Evolutionary conservation across 1,140 invertebrate genomes (phyloP), one percentile per base, ranked within the genome.

Genomic region (Ceratosolen solmsi): DNA sequence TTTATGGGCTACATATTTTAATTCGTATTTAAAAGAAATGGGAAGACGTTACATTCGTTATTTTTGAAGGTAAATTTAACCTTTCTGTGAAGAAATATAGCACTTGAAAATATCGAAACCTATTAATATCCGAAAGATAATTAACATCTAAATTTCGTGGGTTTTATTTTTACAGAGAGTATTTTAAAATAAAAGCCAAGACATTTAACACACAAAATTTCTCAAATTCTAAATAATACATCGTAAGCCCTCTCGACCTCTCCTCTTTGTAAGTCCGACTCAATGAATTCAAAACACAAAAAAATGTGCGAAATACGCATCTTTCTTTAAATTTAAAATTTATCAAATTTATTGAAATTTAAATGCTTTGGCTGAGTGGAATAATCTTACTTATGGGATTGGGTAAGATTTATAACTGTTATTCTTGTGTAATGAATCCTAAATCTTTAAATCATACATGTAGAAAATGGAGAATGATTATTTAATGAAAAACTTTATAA

Each of bases 381-480:
- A 72, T 70, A 70, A 70, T 68, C 65, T 70, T 79, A n/a, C 27
- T 33, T 13, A 13, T 5, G 20, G 56, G n/a, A 13, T 27, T 30
- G 20, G n/a, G 38, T 38, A 51, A 25, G 1, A 33, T 41, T 33
- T 63, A 54, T n/a, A 27, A 63, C 25, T 41, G 27, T 73, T 80
- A 60, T 46, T 38, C 20, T 30, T 27, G n/a, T 36, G 30, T 36
- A 46, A 46, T 46, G 41, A 46, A 13, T 13, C 5, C 13, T 7
- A 46, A 46, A 46, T 5, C 41, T 13, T 13, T 13, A 13, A 7
- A 46, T 46, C 5, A 5, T 13, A 13, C 5, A 46, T 46, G 41
- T 46, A 46, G 13, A 5, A 5, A 46, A 46, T 46, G 13, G 13
- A 7, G 13, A 7, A 46, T 46, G 41, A 46, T 13, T 46, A 46